phyloP scores from a whole-genome alignment of 35 echinoderm and acorn worm genomes.

The Chiridota heheva region DNA sequence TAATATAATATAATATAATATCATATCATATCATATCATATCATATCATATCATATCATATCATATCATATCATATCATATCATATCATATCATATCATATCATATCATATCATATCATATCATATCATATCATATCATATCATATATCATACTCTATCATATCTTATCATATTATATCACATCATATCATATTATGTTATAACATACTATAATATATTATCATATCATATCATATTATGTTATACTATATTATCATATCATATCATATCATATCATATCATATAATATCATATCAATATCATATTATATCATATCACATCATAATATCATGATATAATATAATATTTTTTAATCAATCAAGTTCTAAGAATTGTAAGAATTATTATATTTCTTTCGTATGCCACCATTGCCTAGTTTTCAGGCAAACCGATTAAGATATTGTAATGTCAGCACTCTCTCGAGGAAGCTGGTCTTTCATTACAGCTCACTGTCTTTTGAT shows the following conservation, averaged over 20 bases:
- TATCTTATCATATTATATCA: neutral
- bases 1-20: no score
- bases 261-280: conserved; percentile 20
- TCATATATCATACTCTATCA: conserved; percentile 1
- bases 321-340: no score
- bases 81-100: conserved; percentile 6
- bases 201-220: conserved; percentile 6
- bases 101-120: neutral
- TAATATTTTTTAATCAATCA: no score
- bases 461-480: no score
- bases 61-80: conserved; percentile 2
- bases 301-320: conserved; percentile 6
- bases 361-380: no score
- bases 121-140: neutral
- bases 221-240: conserved; percentile 23
- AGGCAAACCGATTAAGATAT: no score
- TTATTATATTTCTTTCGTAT: no score
- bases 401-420: no score
- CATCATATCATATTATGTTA: neutral
- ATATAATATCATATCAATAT: conserved; percentile 3
- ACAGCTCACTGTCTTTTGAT: no score
- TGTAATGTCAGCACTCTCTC: no score
- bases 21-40: conserved; percentile 4
- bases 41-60: conserved; percentile 11
- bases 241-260: neutral